Percentiles rank a stretch among this genome's conserved stretches.
Evolutionary conservation across 2,888 invertebrate species (phyloP).

Genomic region (Ariolimax columbianus): DNA sequence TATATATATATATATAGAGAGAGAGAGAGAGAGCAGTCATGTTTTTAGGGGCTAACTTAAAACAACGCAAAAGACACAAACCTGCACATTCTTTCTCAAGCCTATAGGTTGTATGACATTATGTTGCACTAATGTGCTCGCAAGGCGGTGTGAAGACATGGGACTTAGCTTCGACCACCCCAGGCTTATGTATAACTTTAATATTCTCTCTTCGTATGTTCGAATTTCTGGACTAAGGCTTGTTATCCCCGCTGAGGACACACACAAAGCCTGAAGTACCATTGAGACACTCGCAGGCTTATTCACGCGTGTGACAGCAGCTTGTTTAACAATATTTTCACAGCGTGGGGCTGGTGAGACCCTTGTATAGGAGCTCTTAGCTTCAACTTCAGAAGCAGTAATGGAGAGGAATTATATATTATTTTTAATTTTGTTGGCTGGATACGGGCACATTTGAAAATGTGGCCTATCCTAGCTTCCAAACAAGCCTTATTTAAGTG

Average conservation of each 20-base stretch:
- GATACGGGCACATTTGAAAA: no score
- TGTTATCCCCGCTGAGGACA: background rate
- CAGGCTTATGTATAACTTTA: background rate
- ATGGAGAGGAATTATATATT: no score
- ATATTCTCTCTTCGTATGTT: background rate
- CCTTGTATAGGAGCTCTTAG: background rate
- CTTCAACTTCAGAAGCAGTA: background rate
- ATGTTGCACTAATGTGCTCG: background rate
- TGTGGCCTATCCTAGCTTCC: no score
- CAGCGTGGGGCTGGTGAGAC: background rate
- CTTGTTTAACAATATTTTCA: conserved; percentile 2
- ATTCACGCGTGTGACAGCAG: conserved; percentile 39
- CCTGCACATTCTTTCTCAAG: background rate
- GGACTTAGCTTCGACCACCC: background rate
- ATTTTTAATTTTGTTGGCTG: no score
- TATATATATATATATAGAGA: no score
- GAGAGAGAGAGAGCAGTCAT: no score
- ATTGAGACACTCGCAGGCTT: conserved; percentile 16
- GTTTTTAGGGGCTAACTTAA: no score
- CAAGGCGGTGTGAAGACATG: background rate
- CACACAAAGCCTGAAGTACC: background rate
- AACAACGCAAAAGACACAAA: no score
- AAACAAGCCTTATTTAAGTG: no score
- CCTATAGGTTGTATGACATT: background rate
- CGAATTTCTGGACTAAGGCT: no score